Percentiles rank a stretch among this genome's conserved stretches.
Conservation (phyloP, 2,797 vertebrate species). For the Chelon labrosus region DNA sequence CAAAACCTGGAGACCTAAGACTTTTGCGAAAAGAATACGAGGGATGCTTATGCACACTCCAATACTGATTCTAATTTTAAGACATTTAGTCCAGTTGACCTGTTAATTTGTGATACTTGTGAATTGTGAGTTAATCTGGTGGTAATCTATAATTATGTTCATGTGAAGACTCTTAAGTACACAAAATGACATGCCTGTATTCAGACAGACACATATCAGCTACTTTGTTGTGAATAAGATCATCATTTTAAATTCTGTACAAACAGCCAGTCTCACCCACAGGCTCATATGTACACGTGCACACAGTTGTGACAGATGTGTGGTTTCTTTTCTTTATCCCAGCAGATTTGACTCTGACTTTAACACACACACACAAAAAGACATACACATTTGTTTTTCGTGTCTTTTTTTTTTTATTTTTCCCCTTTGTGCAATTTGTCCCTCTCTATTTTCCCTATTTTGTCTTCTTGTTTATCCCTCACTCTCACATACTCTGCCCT, state of each 20-base stretch:
- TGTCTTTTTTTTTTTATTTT: neutral
- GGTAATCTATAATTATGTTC: constrained; percentile 1
- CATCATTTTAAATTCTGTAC: constrained; percentile 19
- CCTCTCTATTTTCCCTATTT: neutral
- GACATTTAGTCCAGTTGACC: neutral
- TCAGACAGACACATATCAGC: neutral
- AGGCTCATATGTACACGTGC: neutral
- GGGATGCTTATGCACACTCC: neutral
- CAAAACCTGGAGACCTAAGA: neutral
- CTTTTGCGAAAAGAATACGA: neutral
- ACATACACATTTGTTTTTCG: neutral
- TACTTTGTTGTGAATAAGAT: neutral
- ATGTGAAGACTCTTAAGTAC: neutral
- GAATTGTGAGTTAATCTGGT: neutral
- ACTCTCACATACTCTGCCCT: constrained; percentile 37
- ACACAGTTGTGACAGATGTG: neutral
- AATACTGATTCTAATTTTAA: neutral
- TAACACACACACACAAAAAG: neutral
- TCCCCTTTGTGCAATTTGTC: neutral
- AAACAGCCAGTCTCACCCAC: constrained; percentile 16
- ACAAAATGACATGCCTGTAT: neutral
- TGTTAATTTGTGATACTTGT: neutral
- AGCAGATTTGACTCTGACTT: too few relatives aligned
- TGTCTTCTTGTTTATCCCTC: constrained; percentile 4
- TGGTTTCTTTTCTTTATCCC: neutral